Conservation (phyloP, 2,888 invertebrate genomes). For the Arrhopalites spinosus region DNA sequence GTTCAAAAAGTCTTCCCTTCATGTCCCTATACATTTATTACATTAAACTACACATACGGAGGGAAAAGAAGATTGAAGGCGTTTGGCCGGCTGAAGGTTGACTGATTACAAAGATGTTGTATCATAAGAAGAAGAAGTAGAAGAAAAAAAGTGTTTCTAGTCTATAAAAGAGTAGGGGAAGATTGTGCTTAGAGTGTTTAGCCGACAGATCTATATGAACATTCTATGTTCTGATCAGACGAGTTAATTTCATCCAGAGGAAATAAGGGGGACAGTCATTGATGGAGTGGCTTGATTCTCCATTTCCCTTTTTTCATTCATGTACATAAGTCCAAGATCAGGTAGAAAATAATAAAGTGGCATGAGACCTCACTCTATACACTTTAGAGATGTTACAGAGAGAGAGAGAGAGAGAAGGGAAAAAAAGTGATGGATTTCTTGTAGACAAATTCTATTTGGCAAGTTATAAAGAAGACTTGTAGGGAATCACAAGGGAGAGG, state of each 20-base stretch:
- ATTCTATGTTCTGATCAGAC: conserved; percentile 24
- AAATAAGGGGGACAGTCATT: conserved; percentile 35
- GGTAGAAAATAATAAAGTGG: conserved; percentile 18
- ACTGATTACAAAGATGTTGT: conserved; percentile 24
- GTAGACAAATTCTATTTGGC: conserved; percentile 51
- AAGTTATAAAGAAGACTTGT: conserved; percentile 49
- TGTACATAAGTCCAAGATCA: conserved; percentile 8
- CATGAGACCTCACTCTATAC: background rate
- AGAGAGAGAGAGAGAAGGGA: background rate
- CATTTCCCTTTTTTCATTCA: background rate
- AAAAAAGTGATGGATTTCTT: conserved; percentile 41
- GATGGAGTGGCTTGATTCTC: conserved; percentile 33
- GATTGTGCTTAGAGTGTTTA: background rate
- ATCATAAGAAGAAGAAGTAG: background rate
- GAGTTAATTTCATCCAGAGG: conserved; percentile 30
- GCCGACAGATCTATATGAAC: conserved; percentile 25
- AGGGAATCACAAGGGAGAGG: conserved; percentile 42
- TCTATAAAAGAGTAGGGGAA: conserved; percentile 5
- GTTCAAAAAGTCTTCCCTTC: background rate
- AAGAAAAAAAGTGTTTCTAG: background rate
- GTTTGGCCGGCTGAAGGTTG: conserved; percentile 30
- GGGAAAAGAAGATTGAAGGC: background rate
- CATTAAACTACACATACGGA: background rate
- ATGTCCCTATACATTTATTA: background rate
- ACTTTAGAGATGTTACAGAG: background rate